Conservation (phyloP, 1,140 invertebrate species). For the Orius insidiosus region DNA sequence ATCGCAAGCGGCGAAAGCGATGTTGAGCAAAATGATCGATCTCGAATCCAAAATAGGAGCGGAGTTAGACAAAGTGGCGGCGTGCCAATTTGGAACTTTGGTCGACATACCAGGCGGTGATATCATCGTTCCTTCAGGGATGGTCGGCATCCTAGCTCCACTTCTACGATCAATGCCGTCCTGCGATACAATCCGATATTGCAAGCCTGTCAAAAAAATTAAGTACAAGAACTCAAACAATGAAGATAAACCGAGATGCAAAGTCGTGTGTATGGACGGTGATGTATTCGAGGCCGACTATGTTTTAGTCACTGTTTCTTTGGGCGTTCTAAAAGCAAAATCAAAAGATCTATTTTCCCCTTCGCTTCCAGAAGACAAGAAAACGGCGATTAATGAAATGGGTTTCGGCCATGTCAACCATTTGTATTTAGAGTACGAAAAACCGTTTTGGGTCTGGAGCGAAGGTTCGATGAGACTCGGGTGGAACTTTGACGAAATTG, state of each 20-base stretch:
- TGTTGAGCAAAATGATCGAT: conserved; percentile 22
- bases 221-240: conserved; percentile 34
- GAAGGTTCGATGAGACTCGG: conserved; percentile 30
- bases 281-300: conserved; percentile 55
- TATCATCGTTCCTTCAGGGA: conserved; percentile 43
- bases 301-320: conserved; percentile 60
- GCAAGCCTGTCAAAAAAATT: conserved; percentile 41
- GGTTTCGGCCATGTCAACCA: conserved; percentile 51
- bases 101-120: conserved; percentile 39
- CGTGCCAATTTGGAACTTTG: conserved; percentile 9
- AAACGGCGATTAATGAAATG: conserved; percentile 51
- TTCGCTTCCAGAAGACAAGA: conserved; percentile 48
- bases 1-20: conserved; percentile 10
- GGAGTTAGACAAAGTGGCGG: conserved; percentile 13
- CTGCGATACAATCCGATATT: conserved; percentile 34
- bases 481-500: conserved; percentile 36
- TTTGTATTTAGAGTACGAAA: conserved; percentile 63
- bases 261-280: conserved; percentile 27
- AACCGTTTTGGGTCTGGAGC: conserved; percentile 50
- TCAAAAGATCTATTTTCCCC: conserved; percentile 57
- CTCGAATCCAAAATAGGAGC: conserved; percentile 44
- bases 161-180: conserved; percentile 36
- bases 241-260: conserved; percentile 2
- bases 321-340: conserved; percentile 67
- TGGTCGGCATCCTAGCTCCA: conserved; percentile 42